phyloP scores from a whole-genome alignment of 2,113 vertebrate species.

The Nesospiza acunhae region DNA sequence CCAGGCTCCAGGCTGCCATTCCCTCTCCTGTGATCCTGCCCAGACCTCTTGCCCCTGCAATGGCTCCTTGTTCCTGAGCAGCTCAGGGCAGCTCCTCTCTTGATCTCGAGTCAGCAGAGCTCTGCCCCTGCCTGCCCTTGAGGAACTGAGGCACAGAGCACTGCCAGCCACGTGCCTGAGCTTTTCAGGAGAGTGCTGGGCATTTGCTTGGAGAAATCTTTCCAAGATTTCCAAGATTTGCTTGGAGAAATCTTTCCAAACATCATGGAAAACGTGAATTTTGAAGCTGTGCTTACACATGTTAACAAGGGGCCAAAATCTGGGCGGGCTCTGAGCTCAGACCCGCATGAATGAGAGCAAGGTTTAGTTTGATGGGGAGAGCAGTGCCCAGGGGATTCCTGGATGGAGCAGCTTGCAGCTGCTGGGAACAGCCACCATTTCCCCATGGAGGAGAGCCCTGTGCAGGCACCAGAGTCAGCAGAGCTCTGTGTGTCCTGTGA shows the following conservation, averaged over 20 bases:
- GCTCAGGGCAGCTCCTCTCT: neutral
- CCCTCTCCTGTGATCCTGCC: neutral
- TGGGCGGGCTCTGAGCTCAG: neutral
- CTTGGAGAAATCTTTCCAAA: neutral
- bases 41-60: neutral
- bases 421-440: neutral
- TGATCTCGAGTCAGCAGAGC: neutral
- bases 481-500: rapidly evolving
- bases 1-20: neutral
- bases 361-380: neutral
- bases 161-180: neutral
- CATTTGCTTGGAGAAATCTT: neutral
- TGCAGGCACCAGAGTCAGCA: neutral
- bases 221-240: neutral
- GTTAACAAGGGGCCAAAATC: neutral
- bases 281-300: neutral
- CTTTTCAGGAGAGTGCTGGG: neutral
- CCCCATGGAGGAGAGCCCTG: neutral
- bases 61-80: neutral
- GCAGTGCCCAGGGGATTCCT: neutral
- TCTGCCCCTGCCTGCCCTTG: rapidly evolving
- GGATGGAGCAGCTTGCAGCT: rapidly evolving
- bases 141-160: neutral
- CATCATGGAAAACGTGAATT: neutral
- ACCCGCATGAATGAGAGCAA: rapidly evolving